A percentile compares a stretch with the other conserved stretches of the same genome.
phyloP scores from a whole-genome alignment of 2,113 vertebrate species.

The Cinclus cinclus region DNA sequence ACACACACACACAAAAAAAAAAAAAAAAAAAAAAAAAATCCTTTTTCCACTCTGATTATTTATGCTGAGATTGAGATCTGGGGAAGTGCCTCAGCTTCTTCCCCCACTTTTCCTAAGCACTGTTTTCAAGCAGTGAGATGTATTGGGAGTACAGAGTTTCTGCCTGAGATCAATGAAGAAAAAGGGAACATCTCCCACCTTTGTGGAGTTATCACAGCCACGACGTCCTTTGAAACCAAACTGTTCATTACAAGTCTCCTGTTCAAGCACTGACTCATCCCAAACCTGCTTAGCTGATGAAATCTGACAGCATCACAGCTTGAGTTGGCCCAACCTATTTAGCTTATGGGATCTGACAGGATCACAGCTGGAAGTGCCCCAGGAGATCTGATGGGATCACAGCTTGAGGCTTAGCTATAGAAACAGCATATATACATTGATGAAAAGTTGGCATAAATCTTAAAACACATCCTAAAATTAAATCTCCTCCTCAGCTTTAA shows the following conservation, averaged over 20 bases:
- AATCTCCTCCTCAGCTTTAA: background rate
- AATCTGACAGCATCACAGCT: conserved; percentile 37
- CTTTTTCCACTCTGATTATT: background rate
- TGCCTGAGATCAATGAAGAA: background rate
- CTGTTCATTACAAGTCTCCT: background rate
- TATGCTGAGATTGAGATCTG: too few species aligned
- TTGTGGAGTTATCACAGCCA: background rate
- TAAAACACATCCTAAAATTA: background rate
- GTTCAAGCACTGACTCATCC: background rate
- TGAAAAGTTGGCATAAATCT: background rate
- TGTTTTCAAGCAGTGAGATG: accelerated
- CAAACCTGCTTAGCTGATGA: conserved; percentile 18
- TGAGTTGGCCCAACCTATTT: conserved; percentile 37
- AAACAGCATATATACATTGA: background rate
- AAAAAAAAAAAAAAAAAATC: background rate
- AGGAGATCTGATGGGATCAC: conserved; percentile 63
- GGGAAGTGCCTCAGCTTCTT: background rate
- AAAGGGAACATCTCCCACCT: background rate
- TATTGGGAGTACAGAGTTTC: background rate
- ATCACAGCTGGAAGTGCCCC: conserved; percentile 53
- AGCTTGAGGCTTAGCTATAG: conserved; percentile 30
- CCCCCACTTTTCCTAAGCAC: accelerated
- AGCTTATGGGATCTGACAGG: conserved; percentile 53
- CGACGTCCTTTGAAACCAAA: background rate
- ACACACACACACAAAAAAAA: too few species aligned